Percentiles rank a stretch among this genome's conserved stretches.
Conservation (phyloP, 2,888 invertebrate genomes). For the Dynastes grantii region DNA sequence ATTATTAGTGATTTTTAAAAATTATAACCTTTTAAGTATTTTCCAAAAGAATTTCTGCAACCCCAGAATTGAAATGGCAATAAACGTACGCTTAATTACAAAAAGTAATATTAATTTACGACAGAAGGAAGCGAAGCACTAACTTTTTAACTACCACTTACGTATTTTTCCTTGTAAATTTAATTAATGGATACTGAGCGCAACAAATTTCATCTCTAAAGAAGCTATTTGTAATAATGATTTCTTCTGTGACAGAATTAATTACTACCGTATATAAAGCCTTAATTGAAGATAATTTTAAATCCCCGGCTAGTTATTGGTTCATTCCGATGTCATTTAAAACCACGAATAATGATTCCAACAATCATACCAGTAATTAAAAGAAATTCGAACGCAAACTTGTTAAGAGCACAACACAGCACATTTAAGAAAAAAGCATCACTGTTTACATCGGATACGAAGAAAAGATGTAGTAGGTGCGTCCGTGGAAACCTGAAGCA, state of each 20-base stretch:
- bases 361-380: slow-evolving; percentile 28
- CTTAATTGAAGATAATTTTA: slow-evolving; percentile 7
- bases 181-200: too few relatives aligned
- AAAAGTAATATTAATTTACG: too few relatives aligned
- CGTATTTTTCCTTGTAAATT: too few relatives aligned
- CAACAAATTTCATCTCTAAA: neutral
- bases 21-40: too few relatives aligned
- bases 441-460: neutral
- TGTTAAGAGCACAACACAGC: neutral
- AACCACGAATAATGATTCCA: slow-evolving; percentile 9
- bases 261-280: neutral
- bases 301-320: neutral
- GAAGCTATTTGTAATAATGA: neutral
- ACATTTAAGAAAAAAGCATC: neutral
- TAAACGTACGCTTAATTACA: too few relatives aligned
- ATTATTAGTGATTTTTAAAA: too few relatives aligned
- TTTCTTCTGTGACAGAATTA: slow-evolving; percentile 15
- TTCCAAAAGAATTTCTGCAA: too few relatives aligned
- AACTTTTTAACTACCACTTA: too few relatives aligned
- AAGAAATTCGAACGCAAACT: neutral
- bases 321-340: neutral
- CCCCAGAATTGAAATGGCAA: too few relatives aligned
- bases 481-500: slow-evolving; percentile 13
- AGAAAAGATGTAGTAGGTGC: slow-evolving; percentile 3
- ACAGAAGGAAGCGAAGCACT: too few relatives aligned